Evolutionary conservation across 1,140 invertebrate genomes (phyloP), one percentile per base, ranked within the genome.

Genomic region (Neocloeon triangulifer): DNA sequence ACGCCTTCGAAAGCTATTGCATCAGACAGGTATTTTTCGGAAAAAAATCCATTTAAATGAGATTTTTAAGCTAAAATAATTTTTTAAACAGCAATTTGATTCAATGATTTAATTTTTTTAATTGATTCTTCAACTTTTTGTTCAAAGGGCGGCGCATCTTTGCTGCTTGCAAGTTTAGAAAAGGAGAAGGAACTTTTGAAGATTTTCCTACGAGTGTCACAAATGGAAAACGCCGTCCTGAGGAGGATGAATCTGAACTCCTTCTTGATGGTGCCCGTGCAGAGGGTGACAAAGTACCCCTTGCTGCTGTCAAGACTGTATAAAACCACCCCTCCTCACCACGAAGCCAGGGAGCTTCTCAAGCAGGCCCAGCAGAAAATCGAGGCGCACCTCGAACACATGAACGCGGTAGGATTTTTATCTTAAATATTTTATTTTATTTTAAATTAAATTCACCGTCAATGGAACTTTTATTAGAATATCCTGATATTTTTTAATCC

Each of bases 161-260:
- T 86, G 27, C 56, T 92, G 4, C 52, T 96, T 35, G 77, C 86
- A 32, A 84, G 84, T 50, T 58, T 94, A 16, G 85, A 92, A 50
- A 91, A 89, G 54, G 88, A 96, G 43, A 91, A 91, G 50, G 88
- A 95, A 52, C 62, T 96, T 17, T 56, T 95, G 18, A 62, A 85
- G 46, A 89, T 94, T 52, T 96, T 95, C 50, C 58, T 96, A 7
- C 71, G 80, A 48, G 89, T 91, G 12, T 92, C 85, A 1, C 89
- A 94, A 57, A 89, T 91, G 77, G 88, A 96, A 50, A 94, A 95
- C 47, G 69, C 78, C 1, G 73, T 89, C 20, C 56, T 95, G 35
- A 62, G 88, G 40, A 63, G 86, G 41, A 92, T 95, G 86, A 92
- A 92, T 52, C 64, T 96, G 12, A 88, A 91, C 53, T 91, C 88